Percentiles rank a stretch among this genome's conserved stretches.
Evolutionary conservation across 2,888 invertebrate genomes (phyloP).

Genomic region (Clistopyga incitator): DNA sequence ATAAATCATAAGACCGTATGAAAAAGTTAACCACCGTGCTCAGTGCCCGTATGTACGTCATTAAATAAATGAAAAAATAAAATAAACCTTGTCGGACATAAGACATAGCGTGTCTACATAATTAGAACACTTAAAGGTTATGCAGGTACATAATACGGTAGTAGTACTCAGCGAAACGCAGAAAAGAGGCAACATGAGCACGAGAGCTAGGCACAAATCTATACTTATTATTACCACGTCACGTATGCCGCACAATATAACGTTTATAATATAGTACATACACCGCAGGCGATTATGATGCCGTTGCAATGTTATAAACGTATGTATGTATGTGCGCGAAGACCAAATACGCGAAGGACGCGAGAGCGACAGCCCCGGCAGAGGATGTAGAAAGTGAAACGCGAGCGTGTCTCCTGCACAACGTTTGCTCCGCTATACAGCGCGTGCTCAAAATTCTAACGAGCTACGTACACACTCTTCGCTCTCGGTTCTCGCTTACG

Average conservation of each 20-base stretch:
- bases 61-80: not conserved
- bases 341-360: constrained; percentile 54
- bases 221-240: constrained; percentile 21
- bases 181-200: not conserved
- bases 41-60: not conserved
- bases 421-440: constrained; percentile 28
- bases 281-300: constrained; percentile 1
- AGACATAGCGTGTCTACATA: not conserved
- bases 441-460: constrained; percentile 67
- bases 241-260: not conserved
- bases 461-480: constrained; percentile 53
- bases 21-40: no score
- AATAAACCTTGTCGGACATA: not conserved
- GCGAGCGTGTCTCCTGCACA: constrained; percentile 36
- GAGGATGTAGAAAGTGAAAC: constrained; percentile 67
- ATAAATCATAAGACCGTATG: not conserved
- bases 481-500: constrained; percentile 44
- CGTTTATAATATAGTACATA: not conserved
- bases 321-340: not conserved
- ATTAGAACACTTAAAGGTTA: constrained; percentile 13
- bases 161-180: no score
- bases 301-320: not conserved
- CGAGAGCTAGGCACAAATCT: not conserved
- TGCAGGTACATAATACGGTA: not conserved
- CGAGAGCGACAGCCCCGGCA: constrained; percentile 38